These are phyloP conservation scores for Bellardia pandia DNA, from an alignment of 2,888 invertebrate species.

Conservation along the genomic window DNA sequence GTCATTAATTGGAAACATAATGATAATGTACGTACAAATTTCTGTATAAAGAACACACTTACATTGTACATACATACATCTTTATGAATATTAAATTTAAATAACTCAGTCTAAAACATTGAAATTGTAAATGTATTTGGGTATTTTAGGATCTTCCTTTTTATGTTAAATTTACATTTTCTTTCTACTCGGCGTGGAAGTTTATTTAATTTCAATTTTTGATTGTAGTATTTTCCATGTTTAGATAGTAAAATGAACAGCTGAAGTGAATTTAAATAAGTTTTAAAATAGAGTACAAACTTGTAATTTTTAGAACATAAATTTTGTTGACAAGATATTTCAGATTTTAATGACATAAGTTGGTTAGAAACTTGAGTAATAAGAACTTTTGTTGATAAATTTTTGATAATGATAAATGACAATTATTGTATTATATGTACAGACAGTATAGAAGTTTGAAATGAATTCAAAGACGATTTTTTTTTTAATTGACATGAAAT, in stretches of 20 bases:
- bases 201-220: conserved; percentile 33
- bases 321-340: background rate
- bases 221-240: conserved; percentile 6
- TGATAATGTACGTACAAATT: conserved; percentile 24
- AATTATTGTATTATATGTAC: too few species aligned
- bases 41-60: background rate
- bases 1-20: conserved; percentile 55
- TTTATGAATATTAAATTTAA: background rate
- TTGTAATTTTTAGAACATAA: background rate
- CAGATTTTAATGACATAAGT: background rate
- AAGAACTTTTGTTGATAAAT: background rate
- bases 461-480: too few species aligned
- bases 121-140: background rate
- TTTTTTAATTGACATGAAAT: too few species aligned
- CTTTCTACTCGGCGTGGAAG: background rate
- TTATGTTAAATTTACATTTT: background rate
- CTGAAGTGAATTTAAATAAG: background rate
- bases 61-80: background rate
- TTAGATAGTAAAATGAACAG: conserved; percentile 14
- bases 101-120: background rate
- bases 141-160: background rate
- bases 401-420: background rate
- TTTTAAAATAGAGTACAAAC: background rate
- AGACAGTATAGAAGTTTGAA: too few species aligned
- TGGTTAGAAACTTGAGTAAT: too few species aligned